Evolutionary conservation across 2,888 invertebrate species (phyloP).

Genomic region (Drosophila ustulata): DNA sequence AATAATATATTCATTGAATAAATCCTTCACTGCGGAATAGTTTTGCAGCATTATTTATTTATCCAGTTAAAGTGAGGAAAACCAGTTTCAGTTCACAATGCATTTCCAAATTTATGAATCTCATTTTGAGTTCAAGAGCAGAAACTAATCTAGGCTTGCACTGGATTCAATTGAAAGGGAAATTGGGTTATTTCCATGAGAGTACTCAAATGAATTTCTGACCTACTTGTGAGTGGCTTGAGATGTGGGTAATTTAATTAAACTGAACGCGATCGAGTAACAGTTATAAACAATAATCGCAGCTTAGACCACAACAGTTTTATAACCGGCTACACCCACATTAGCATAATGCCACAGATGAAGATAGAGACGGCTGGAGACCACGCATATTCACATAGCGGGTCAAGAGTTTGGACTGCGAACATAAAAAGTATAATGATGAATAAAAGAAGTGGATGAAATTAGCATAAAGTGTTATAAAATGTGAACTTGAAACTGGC

Average conservation of each 20-base stretch:
- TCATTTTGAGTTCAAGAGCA: slow-evolving; percentile 2
- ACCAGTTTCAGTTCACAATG: neutral
- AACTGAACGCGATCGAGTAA: slow-evolving; percentile 24
- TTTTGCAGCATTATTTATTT: neutral
- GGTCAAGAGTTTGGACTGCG: slow-evolving; percentile 46
- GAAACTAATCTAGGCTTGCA: neutral
- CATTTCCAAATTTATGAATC: neutral
- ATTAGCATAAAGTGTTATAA: slow-evolving; percentile 66
- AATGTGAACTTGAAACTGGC: slow-evolving; percentile 70
- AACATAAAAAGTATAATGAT: slow-evolving; percentile 18
- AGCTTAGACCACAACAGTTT: slow-evolving; percentile 45
- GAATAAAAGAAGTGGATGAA: slow-evolving; percentile 23
- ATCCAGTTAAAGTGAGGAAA: neutral
- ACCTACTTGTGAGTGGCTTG: neutral
- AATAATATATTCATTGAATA: neutral
- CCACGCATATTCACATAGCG: slow-evolving; percentile 34
- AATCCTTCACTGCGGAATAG: neutral
- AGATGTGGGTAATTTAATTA: slow-evolving; percentile 10
- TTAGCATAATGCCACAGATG: slow-evolving; percentile 53
- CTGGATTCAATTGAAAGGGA: neutral
- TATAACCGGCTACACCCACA: slow-evolving; percentile 69
- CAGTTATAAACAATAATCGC: slow-evolving; percentile 58
- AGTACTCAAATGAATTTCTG: neutral
- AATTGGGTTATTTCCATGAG: slow-evolving; percentile 1
- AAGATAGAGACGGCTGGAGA: slow-evolving; percentile 20